Base-by-base conservation (phyloP, 64 coral and sea anemone genomes). In the Stichodactyla helianthus region DNA sequence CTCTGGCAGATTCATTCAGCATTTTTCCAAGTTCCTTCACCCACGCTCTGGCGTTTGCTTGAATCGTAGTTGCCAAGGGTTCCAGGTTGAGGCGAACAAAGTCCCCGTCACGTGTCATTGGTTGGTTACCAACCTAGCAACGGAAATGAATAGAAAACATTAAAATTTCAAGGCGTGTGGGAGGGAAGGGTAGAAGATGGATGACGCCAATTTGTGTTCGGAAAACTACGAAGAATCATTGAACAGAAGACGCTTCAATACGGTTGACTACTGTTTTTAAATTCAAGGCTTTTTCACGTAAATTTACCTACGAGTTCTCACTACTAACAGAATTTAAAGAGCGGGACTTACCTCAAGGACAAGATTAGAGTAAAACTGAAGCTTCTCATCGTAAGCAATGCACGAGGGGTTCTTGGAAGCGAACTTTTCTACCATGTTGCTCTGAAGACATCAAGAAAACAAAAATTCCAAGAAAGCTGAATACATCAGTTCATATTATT, bases 401-500 rank as follows among this genome's bases (percentile, higher is more conserved):
- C 97, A 99, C 0, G 97, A 90, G 4, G 97, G 97, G 4, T 88
- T 88, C 71, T 99, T 99, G 77, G 89, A 84, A 26, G 97, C 97
- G 90, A 99, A 99, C 77, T 99, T 99, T 54, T 95, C 93, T 50
- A 99, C 97, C 97, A 99, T 99, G 86, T 92, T 99, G 71, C 93
- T 87, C 97, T 99, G 12, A 74, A 35, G 0, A 71, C 23, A 25
- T 1, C 6, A 71, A 71, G 25, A 74, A 6, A 31, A 58, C 14
- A 58, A 58, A 4, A 14, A 31, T 27, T 27, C 2, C 0, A 74
- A 74, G 10, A 2, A 74, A 31, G 62, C 20, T 22, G 19, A n/a
- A n/a, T 65, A 6, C 19, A 15, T 5, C 59, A 18, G 59, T 13
- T 13, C 13, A 17, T 14, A n/a, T n/a, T 50, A 22, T 17, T 10